Base-by-base conservation (phyloP, 2,888 invertebrate species). In the Kryphioiulus occultus region DNA sequence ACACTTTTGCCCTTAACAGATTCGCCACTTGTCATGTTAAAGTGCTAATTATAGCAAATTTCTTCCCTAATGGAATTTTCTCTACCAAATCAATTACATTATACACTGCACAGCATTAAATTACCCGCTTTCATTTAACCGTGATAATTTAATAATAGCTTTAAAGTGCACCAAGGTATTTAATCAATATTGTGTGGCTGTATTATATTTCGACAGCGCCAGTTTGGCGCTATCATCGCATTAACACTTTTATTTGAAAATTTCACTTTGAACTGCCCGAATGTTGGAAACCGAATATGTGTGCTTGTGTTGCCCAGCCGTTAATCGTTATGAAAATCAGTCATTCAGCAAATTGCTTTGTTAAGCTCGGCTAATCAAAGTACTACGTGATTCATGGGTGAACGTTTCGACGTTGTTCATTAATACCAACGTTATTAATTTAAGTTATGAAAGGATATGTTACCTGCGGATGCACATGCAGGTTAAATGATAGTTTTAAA, bases 41-140 rank as follows among this genome's bases (percentile, higher is more conserved):
- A 78, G 78, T 78, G 78, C 78, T 78, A 78, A 78, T 78, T 78
- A 78, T 78, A 30, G 78, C 30, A 78, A 78, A 78, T 78, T 78
- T 78, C 78, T 78, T 78, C 78, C 30, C 15, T 78, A 78, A 78
- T 78, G 78, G 15, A 78, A 78, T 78, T 78, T 78, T 12, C 30
- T 17, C 26, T 78, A 30, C 78, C 15, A 78, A 78, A 78, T 78
- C 78, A 78, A 78, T 78, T 78, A 78, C 30, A 30, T 15, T 15
- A 78, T 22, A 15, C 22, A 78, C 78, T 26, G 30, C 26, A 3
- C 15, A 30, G 78, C 30, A 30, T 78, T 78, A 78, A 78, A 78
- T 78, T 78, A 30, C 78, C 30, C 68, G 68, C 68, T 30, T 78
- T 78, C 78, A 78, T 78, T 78, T 78, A 78, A 78, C 78, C 78